Evolutionary conservation across 2,888 invertebrate genomes (phyloP).

Genomic region (Agonopterix heracliana): DNA sequence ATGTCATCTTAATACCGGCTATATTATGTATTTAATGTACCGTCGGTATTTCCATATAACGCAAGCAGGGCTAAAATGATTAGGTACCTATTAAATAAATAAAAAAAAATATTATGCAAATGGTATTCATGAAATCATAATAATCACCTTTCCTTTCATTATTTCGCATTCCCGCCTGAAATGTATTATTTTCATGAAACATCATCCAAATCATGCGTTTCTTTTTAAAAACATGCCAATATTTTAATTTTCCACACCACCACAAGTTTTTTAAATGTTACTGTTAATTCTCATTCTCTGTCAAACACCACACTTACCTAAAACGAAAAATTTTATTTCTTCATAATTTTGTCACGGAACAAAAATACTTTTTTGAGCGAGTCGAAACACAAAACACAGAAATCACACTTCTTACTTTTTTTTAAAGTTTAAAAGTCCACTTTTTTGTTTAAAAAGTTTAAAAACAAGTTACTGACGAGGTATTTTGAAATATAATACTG

Average conservation of each 20-base stretch:
- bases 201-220: conserved; percentile 57
- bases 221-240: conserved; percentile 47
- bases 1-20: no score
- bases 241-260: conserved; percentile 57
- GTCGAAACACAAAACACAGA: conserved; percentile 28
- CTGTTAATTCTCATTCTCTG: conserved; percentile 50
- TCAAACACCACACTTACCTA: conserved; percentile 68
- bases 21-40: no score
- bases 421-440: conserved; percentile 11
- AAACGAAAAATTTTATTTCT: conserved; percentile 23
- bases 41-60: no score
- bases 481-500: conserved; percentile 38
- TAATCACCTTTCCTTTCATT: conserved; percentile 4
- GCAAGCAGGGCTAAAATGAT: no score
- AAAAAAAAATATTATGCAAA: background rate
- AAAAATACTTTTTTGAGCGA: conserved; percentile 19
- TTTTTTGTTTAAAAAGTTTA: conserved; percentile 11
- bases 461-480: conserved; percentile 17
- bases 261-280: conserved; percentile 39
- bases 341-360: conserved; percentile 16
- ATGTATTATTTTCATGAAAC: conserved; percentile 14
- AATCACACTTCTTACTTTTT: conserved; percentile 16
- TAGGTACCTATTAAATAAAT: background rate
- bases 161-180: background rate
- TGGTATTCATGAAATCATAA: conserved; percentile 1